A percentile compares a stretch with the other conserved stretches of the same genome.
phyloP scores from a whole-genome alignment of 2,888 invertebrate species.

The Agrotis clavis region DNA sequence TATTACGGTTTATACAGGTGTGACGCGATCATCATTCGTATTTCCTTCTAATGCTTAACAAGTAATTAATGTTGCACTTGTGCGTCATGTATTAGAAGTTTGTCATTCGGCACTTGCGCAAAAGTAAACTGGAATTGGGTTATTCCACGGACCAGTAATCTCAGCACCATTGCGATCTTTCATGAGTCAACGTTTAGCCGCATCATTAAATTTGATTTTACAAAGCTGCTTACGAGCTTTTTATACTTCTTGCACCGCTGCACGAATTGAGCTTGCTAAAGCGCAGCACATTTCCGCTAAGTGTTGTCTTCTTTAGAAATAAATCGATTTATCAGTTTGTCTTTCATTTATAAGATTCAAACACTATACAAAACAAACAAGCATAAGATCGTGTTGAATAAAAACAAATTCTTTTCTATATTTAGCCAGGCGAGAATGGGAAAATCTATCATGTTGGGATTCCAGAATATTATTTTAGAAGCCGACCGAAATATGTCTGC shows the following conservation, averaged over 20 bases:
- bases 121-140: conserved; percentile 29
- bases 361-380: conserved; percentile 34
- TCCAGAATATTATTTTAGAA: conserved; percentile 78
- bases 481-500: conserved; percentile 80
- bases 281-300: not conserved
- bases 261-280: conserved; percentile 3
- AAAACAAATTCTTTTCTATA: conserved; percentile 61
- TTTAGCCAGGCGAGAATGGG: conserved; percentile 62
- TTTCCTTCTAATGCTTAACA: conserved; percentile 18
- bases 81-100: not conserved
- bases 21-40: not conserved
- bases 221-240: conserved; percentile 21
- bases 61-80: not conserved
- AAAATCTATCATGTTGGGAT: conserved; percentile 73
- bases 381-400: conserved; percentile 38
- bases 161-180: conserved; percentile 17
- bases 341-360: conserved; percentile 28
- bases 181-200: conserved; percentile 30
- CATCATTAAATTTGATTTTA: conserved; percentile 26
- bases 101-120: conserved; percentile 12
- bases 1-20: conserved; percentile 38
- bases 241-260: conserved; percentile 28
- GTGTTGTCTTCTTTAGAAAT: not conserved
- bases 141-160: conserved; percentile 14
- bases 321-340: conserved; percentile 11